Conservation (phyloP, 1,140 invertebrate species). For the Trachymyrmex septentrionalis region DNA sequence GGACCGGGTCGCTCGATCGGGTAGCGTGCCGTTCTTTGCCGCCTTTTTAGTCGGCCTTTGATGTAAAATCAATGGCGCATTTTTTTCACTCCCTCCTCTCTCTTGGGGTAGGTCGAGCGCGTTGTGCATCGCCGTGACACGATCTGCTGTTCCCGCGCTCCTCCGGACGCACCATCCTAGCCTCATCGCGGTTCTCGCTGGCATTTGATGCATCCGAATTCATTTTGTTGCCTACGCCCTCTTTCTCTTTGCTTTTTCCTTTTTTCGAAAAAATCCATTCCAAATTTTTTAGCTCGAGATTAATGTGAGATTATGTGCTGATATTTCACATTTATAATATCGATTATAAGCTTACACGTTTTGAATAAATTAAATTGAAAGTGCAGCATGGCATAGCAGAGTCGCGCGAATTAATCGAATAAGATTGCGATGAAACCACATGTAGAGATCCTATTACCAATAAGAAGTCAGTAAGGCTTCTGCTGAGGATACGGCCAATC, state of each 20-base stretch:
- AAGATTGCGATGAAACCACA: constrained; percentile 87
- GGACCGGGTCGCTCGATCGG: constrained; percentile 83
- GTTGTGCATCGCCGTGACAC: constrained; percentile 76
- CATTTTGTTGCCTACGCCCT: constrained; percentile 49
- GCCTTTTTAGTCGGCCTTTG: constrained; percentile 86
- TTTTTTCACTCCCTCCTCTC: constrained; percentile 77
- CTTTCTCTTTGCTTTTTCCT: constrained; percentile 31
- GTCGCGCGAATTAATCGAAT: constrained; percentile 81
- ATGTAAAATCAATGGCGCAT: constrained; percentile 86
- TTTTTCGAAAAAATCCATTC: neutral
- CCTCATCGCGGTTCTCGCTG: constrained; percentile 61
- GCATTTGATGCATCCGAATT: constrained; percentile 72
- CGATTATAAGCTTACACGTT: neutral
- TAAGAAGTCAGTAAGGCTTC: constrained; percentile 86
- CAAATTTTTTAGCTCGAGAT: neutral
- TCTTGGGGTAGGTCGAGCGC: constrained; percentile 83
- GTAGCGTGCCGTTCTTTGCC: constrained; percentile 84
- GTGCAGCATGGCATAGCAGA: constrained; percentile 36
- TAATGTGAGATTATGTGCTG: neutral
- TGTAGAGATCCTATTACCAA: constrained; percentile 85
- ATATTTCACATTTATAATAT: neutral
- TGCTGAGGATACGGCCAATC: constrained; percentile 85
- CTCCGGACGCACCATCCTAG: constrained; percentile 69
- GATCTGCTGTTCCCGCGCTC: constrained; percentile 70
- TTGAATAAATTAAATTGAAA: constrained; percentile 7